Percentiles rank a stretch among this genome's conserved stretches.
Conservation (phyloP, 2,888 invertebrate genomes). For the Brachyptera putata region DNA sequence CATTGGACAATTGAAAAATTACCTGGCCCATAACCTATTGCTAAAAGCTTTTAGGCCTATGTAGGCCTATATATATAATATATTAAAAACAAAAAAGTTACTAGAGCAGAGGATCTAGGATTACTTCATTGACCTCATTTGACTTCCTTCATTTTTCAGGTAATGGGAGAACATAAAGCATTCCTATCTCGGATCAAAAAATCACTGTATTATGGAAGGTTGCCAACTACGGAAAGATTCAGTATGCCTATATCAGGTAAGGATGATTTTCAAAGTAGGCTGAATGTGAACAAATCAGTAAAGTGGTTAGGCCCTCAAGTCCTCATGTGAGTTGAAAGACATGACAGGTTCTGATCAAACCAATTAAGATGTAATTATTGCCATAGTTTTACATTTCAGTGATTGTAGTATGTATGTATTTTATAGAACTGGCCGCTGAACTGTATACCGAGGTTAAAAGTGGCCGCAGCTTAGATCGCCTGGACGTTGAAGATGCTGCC, state of each 20-base stretch:
- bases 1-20: too few species aligned
- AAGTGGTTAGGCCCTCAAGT: too few species aligned
- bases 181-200: constrained; percentile 80
- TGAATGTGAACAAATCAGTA: too few species aligned
- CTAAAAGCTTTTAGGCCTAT: too few species aligned
- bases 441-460: constrained; percentile 74
- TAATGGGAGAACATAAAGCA: constrained; percentile 66
- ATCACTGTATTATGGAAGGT: constrained; percentile 81
- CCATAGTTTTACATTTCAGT: neutral
- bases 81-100: too few species aligned
- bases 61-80: too few species aligned
- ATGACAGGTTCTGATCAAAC: too few species aligned
- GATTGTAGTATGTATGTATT: neutral
- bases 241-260: constrained; percentile 78
- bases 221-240: constrained; percentile 65
- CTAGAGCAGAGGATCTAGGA: too few species aligned
- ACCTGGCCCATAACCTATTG: too few species aligned
- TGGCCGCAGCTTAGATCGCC: constrained; percentile 69
- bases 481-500: constrained; percentile 73
- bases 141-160: constrained; percentile 45
- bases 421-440: constrained; percentile 77
- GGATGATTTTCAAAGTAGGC: neutral
- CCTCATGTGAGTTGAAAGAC: too few species aligned
- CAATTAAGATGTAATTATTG: too few species aligned
- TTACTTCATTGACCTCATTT: too few species aligned